A percentile compares a stretch with the other conserved stretches of the same genome.
Evolutionary conservation across 2,888 invertebrate species (phyloP).

Genomic region (Caenorhabditis imperialis): DNA sequence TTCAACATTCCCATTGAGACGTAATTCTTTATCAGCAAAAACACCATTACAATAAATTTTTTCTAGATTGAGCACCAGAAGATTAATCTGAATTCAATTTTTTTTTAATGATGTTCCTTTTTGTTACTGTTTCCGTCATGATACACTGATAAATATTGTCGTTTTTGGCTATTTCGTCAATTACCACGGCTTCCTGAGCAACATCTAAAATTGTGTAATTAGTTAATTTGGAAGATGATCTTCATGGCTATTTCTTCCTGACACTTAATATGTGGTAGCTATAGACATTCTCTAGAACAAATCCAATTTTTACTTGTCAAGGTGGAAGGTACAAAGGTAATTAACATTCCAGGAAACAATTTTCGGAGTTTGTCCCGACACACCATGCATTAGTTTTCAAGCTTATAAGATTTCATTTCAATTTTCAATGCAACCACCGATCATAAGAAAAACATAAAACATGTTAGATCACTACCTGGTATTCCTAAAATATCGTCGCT

Average conservation of each 20-base stretch:
- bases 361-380: too few relatives aligned
- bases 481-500: constrained; percentile 52
- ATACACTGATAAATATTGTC: constrained; percentile 60
- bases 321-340: too few relatives aligned
- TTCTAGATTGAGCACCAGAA: constrained; percentile 33
- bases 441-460: not conserved
- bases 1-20: constrained; percentile 20
- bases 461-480: constrained; percentile 41
- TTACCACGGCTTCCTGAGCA: constrained; percentile 67
- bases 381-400: too few relatives aligned
- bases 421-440: not conserved
- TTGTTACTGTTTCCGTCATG: constrained; percentile 61
- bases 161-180: constrained; percentile 57
- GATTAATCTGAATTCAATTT: constrained; percentile 38
- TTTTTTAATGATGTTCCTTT: not conserved
- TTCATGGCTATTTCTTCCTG: too few relatives aligned
- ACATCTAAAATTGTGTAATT: constrained; percentile 62
- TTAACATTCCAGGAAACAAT: too few relatives aligned
- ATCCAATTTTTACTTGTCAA: too few relatives aligned
- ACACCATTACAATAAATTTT: constrained; percentile 31
- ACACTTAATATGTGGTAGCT: too few relatives aligned
- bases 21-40: constrained; percentile 26
- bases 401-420: not conserved
- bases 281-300: too few relatives aligned
- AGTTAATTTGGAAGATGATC: too few relatives aligned